Base-by-base conservation (phyloP, 2,797 vertebrate genomes). In the Leptatherina wallacei region DNA sequence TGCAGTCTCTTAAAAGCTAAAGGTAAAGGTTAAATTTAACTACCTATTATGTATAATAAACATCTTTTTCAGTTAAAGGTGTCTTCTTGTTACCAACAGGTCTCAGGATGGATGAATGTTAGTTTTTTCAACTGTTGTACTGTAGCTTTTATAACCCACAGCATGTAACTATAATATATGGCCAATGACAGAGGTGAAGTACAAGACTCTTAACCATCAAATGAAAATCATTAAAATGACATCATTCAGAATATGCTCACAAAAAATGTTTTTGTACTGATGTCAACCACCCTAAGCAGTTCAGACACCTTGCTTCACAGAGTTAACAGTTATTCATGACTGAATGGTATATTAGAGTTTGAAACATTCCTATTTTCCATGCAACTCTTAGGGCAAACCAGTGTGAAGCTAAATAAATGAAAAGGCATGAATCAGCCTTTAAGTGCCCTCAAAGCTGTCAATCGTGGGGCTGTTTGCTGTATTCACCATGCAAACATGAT, bases 1-100 rank as follows among this genome's bases (percentile, higher is more conserved):
- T 87, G 87, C 77, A 84, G 65, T 63, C 65, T 64, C 68, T 78
- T 82, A 68, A 81, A 77, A 65, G 76, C 76, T 22, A 11, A 32
- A 82, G 56, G 66, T 80, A 75, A 73, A 70, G 71, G 72, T 82
- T 80, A 82, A 59, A 84, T 83, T 76, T 78, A 85, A 80, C 73
- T 71, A 66, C 84, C 75, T 80, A 78, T 87, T 77, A 84, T 69
- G 63, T 60, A 64, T 84, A 85, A 83, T 32, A 75, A 71, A 29
- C 84, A 73, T 82, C 73, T 72, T 55, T 76, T 71, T 73, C 61
- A 38, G 58, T 68, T 38, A 83, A 73, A 80, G 57, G 35, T 61
- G 71, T 47, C 70, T 76, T 80, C 36, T 66, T 69, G 75, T 74
- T 78, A 51, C 60, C 74, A 71, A 47, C 10, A 5, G 0, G 2